Conservation (phyloP, 2,113 vertebrate genomes). For the Clinocottus analis region DNA sequence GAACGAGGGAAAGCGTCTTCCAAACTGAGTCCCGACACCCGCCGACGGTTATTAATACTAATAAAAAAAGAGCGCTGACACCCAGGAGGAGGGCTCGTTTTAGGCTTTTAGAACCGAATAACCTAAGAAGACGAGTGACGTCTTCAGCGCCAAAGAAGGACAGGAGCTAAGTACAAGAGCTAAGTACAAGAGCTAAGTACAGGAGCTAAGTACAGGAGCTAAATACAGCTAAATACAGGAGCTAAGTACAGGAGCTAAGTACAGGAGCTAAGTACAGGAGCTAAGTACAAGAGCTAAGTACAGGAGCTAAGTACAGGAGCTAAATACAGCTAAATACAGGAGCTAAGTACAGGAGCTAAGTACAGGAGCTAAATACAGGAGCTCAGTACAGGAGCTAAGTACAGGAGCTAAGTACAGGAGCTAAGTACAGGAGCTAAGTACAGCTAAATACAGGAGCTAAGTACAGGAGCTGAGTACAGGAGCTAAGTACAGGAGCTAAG, state of each 20-base stretch:
- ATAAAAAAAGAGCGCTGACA: background rate
- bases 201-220: background rate
- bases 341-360: background rate
- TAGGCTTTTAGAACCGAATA: background rate
- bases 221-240: too few relatives aligned
- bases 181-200: too few relatives aligned
- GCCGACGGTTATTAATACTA: background rate
- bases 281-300: too few relatives aligned
- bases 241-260: background rate
- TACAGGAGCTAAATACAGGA: background rate
- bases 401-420: too few relatives aligned
- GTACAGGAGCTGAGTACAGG: background rate
- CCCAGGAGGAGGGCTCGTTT: constrained; percentile 7
- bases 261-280: background rate
- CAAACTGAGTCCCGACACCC: constrained; percentile 34
- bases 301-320: background rate
- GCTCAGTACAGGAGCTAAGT: too few relatives aligned
- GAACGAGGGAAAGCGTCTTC: constrained; percentile 10
- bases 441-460: too few relatives aligned
- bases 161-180: background rate
- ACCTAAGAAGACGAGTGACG: background rate
- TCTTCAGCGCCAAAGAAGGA: background rate
- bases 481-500: background rate
- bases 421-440: background rate
- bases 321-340: too few relatives aligned